Evolutionary conservation across 2,113 vertebrate species (phyloP).

Genomic region (Ellobius talpinus): DNA sequence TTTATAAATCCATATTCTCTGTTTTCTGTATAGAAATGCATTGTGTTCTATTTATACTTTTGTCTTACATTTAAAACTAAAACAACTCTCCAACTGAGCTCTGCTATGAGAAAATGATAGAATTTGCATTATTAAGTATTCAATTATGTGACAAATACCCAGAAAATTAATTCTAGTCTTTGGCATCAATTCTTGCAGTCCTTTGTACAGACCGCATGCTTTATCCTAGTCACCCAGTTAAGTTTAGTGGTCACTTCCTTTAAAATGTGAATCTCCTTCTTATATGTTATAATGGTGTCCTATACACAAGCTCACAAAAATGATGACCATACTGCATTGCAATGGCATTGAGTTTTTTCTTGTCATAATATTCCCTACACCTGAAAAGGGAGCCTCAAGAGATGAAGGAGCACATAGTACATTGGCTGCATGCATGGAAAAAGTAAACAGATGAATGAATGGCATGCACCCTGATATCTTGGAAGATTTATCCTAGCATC

Average conservation of each 20-base stretch:
- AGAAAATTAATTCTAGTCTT: conserved; percentile 16
- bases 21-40: background rate
- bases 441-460: conserved; percentile 7
- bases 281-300: background rate
- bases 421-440: background rate
- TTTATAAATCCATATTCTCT: conserved; percentile 7
- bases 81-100: conserved; percentile 11
- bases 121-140: background rate
- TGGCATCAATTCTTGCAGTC: background rate
- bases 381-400: background rate
- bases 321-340: background rate
- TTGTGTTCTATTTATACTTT: conserved; percentile 47
- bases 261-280: background rate
- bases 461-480: background rate
- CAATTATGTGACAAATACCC: background rate
- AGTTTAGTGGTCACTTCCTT: background rate
- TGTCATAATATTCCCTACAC: background rate
- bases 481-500: background rate
- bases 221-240: conserved; percentile 37
- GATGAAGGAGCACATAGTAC: background rate
- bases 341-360: conserved; percentile 11
- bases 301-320: background rate
- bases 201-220: background rate
- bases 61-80: background rate
- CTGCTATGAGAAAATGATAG: background rate